phyloP scores from a whole-genome alignment of 2,113 vertebrate species.

The Labeo rohita region DNA sequence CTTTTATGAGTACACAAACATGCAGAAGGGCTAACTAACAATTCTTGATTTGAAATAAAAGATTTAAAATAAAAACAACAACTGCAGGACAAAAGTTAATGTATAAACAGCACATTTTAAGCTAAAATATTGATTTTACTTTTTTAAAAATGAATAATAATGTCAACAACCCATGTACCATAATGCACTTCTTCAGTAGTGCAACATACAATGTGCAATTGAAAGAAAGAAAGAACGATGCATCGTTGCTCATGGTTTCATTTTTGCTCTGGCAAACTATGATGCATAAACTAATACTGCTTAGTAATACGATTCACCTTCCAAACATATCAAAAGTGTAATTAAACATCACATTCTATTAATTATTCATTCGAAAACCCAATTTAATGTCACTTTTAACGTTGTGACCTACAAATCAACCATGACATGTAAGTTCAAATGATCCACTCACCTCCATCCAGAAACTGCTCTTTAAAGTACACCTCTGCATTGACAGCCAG shows the following conservation, averaged over 20 bases:
- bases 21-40: background rate
- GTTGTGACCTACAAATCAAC: conserved; percentile 1
- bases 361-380: background rate
- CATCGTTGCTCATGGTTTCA: background rate
- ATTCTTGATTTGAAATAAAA: no score
- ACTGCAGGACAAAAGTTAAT: background rate
- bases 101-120: background rate
- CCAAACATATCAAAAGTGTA: background rate
- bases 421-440: background rate
- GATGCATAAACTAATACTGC: background rate
- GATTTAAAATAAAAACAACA: background rate
- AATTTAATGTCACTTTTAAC: background rate
- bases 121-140: background rate
- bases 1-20: background rate
- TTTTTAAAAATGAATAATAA: background rate
- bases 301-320: background rate
- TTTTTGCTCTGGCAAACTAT: background rate
- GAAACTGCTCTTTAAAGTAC: conserved; percentile 57
- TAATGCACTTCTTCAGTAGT: background rate
- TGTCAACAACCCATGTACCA: background rate
- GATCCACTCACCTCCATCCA: conserved; percentile 53
- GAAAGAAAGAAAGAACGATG: background rate
- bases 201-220: background rate
- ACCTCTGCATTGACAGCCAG: conserved; percentile 47
- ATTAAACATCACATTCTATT: background rate